phyloP scores from a whole-genome alignment of 1,140 invertebrate genomes.

The Macrobrachium rosenbergii region DNA sequence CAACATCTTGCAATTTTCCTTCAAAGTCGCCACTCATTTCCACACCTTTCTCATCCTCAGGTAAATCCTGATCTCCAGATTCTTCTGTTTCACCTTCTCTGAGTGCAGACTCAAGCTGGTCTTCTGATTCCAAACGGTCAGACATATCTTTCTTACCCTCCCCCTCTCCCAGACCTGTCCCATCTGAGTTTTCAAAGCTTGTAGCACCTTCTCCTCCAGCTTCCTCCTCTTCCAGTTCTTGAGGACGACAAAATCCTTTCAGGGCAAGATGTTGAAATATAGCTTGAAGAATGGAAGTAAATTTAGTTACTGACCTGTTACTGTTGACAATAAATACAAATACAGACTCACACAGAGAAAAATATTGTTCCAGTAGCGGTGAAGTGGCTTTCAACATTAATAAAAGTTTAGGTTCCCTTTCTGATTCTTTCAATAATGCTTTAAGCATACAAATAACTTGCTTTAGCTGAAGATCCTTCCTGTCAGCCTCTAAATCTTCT shows the following conservation, averaged over 20 bases:
- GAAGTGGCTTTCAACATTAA: conserved; percentile 66
- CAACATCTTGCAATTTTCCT: conserved; percentile 78
- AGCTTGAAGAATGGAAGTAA: conserved; percentile 84
- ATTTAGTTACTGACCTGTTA: conserved; percentile 84
- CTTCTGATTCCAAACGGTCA: conserved; percentile 92
- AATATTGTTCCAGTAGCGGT: conserved; percentile 85
- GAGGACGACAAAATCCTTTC: conserved; percentile 95
- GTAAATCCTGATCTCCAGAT: conserved; percentile 79
- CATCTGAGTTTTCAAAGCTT: conserved; percentile 75
- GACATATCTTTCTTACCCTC: conserved; percentile 96
- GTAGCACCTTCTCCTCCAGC: conserved; percentile 70
- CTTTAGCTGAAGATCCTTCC: conserved; percentile 15
- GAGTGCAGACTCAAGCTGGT: conserved; percentile 92
- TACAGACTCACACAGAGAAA: conserved; percentile 82
- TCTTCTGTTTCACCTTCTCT: conserved; percentile 82
- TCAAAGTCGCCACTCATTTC: conserved; percentile 96
- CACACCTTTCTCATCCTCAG: conserved; percentile 93
- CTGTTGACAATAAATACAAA: conserved; percentile 81
- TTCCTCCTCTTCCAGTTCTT: conserved; percentile 80
- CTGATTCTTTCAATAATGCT: conserved; percentile 27
- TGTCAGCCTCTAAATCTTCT: conserved; percentile 28
- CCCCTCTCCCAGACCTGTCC: conserved; percentile 88
- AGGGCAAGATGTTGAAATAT: conserved; percentile 87
- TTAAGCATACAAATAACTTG: conserved; percentile 28
- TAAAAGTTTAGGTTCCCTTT: conserved; percentile 29